Evolutionary conservation across 1,140 invertebrate species (phyloP), one percentile per base, ranked within the genome.

Genomic region (Diachasmimorpha longicaudata): DNA sequence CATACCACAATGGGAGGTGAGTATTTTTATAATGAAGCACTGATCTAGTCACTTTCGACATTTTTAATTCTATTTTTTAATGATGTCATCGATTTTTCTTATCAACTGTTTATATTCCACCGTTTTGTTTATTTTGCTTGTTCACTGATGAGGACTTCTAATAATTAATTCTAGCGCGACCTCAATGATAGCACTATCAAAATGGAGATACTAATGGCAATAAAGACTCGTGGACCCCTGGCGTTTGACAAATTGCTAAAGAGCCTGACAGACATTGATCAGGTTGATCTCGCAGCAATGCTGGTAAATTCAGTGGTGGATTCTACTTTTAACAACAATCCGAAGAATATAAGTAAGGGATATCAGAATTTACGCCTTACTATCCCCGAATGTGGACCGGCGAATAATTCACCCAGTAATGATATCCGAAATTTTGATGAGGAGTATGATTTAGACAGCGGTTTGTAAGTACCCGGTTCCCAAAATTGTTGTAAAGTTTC

Each of bases 141-240:
- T 52, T 52, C 14, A 52, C 19, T 46, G n/a, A 58, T 58, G 23
- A 63, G n/a, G 9, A 10, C 21, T 25, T 2, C 14, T 52, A 19
- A 63, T 63, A 25, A 11, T 58, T 23, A 23, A 31, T 79, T 79
- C 11, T 39, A 86, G 85, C 58, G 70, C 1, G 77, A 72, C 21
- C 66, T 85, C 6, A 46, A 23, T 0, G 39, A 46, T 10, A 73
- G 78, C 16, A 86, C 79, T 10, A 23, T 78, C 1, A 66, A 37
- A n/a, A n/a, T n/a, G n/a, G 81, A 84, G 8, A 81, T 87, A 31
- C 77, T 79, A 31, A 63, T 76, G 9, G 85, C 77, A 0, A 80
- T 86, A 21, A 85, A 82, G 76, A 86, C 81, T 14, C 72, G 86
- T 68, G 86, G 86, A 31, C 86, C 85, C 0, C 5, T 74, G n/a